phyloP scores from a whole-genome alignment of 2,113 vertebrate genomes.

The Macrotis lagotis region DNA sequence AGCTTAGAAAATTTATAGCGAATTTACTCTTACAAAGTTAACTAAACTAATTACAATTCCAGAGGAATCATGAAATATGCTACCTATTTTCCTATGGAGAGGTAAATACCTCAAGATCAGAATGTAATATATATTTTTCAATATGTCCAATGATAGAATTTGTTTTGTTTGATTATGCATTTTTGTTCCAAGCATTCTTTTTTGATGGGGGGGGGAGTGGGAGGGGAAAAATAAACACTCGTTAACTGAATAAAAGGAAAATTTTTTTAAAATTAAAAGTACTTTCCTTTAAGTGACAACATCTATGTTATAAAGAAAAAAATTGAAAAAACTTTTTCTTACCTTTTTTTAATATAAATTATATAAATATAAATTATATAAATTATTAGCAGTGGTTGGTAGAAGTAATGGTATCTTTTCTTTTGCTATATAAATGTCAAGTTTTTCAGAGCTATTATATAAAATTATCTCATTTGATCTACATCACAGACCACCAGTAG shows the following conservation, averaged over 20 bases:
- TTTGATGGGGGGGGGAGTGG: neutral
- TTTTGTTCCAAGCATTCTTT: neutral
- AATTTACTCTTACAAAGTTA: too few relatives aligned
- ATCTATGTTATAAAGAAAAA: neutral
- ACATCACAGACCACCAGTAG: neutral
- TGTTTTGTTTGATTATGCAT: too few relatives aligned
- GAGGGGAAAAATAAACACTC: neutral
- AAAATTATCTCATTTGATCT: neutral
- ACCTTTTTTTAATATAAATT: neutral
- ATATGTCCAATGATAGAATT: too few relatives aligned
- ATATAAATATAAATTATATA: neutral
- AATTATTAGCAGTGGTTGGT: neutral
- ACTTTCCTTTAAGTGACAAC: neutral
- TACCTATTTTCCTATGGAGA: neutral
- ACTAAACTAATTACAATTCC: too few relatives aligned
- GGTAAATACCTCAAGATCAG: neutral
- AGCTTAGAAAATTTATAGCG: too few relatives aligned
- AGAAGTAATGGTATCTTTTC: neutral
- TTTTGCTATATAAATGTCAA: neutral
- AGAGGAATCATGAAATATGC: too few relatives aligned
- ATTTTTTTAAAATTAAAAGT: neutral
- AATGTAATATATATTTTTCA: neutral
- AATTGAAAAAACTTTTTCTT: neutral
- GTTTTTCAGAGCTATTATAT: neutral
- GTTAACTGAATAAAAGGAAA: neutral